A percentile compares a stretch with the other conserved stretches of the same genome.
These are phyloP conservation scores for Thymelicus lineola DNA, from an alignment of 2,888 invertebrate species.

Conservation along the genomic window DNA sequence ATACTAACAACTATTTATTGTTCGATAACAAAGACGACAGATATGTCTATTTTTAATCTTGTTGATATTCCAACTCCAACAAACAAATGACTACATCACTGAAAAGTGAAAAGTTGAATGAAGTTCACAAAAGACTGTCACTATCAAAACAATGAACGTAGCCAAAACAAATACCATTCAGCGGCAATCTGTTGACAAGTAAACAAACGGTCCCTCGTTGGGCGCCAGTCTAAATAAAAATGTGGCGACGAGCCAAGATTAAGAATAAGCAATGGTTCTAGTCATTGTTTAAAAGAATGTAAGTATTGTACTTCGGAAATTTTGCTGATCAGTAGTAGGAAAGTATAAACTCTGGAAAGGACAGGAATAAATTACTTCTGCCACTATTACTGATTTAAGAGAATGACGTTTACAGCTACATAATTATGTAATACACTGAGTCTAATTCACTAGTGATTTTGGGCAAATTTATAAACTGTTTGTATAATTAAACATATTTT, in stretches of 20 bases:
- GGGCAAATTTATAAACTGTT: too few relatives aligned
- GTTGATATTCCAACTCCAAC: not conserved
- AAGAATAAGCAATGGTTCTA: not conserved
- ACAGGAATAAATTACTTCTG: too few relatives aligned
- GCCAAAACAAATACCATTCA: constrained; percentile 32
- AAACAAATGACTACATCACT: constrained; percentile 1
- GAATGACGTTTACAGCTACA: too few relatives aligned
- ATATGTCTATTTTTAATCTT: not conserved
- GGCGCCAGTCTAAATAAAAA: constrained; percentile 36
- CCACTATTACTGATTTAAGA: too few relatives aligned
- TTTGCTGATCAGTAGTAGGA: too few relatives aligned
- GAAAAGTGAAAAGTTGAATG: constrained; percentile 16
- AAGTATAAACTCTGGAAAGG: too few relatives aligned
- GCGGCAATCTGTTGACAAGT: constrained; percentile 24
- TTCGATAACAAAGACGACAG: not conserved
- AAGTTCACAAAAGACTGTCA: constrained; percentile 10
- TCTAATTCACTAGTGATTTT: too few relatives aligned
- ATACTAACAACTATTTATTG: not conserved
- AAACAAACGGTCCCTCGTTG: constrained; percentile 26
- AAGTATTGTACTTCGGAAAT: not conserved
- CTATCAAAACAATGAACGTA: constrained; percentile 10
- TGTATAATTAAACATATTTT: too few relatives aligned
- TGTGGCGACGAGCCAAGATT: constrained; percentile 30
- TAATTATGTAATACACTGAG: too few relatives aligned
- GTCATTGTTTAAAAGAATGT: not conserved